Base-by-base conservation (phyloP, 2,888 invertebrate species). In the Congeria kusceri region DNA sequence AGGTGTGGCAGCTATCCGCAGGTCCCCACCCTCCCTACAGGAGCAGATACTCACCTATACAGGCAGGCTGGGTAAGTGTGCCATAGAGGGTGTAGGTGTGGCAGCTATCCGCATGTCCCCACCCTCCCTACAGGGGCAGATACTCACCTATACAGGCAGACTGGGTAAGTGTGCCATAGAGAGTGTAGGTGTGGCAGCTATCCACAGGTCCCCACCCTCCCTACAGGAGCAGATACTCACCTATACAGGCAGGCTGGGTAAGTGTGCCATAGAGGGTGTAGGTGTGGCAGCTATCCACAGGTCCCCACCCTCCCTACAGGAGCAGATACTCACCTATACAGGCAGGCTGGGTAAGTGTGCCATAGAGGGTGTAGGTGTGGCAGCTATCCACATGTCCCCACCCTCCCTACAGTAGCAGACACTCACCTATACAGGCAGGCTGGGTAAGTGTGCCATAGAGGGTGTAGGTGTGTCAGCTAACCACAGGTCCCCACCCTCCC, bases 361-460 rank as follows among this genome's bases (percentile, higher is more conserved):
- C 5, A 11, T 58, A 20, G 23, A n/a, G n/a, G n/a, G n/a, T n/a
- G n/a, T n/a, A n/a, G n/a, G 98, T 93, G 94, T 95, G 66, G 92
- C 93, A n/a, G 96, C 96, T 18, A 95, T 97, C 83, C 96, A 97
- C 89, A 95, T 96, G 71, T 95, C 95, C 0, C 96, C 96, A 87
- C 96, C 97, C 1, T 96, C 96, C 0, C 93, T 97, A 3, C 96
- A 96, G 73, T 97, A 98, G 91, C 95, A 96, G 90, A 96, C 98
- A 77, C 94, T 98, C 27, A 96, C 96, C 13, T 96, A 97, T 93
- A 80, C 67, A 63, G 96, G 97, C 89, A 96, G 97, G 49, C 96
- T 96, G 97, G 0, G 98, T 99, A 93, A 97, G 97, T 13, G 96
- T 98, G 0, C 96, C 96, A 82, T 98, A n/a, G n/a, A n/a, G n/a